Base-by-base conservation (phyloP, 2,113 vertebrate species). In the Poeciliopsis prolifica region DNA sequence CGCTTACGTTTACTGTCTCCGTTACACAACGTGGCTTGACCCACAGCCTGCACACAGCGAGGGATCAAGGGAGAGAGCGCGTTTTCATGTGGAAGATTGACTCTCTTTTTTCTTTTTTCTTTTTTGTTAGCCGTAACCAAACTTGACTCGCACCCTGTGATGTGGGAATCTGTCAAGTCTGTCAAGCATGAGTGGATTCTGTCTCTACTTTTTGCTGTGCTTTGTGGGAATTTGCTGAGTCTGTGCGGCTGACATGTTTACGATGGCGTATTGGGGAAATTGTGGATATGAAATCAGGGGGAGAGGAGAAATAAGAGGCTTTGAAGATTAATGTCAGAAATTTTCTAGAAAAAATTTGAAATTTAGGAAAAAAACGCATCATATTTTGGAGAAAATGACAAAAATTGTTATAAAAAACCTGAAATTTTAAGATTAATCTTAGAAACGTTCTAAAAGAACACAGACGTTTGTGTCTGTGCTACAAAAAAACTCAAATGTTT, bases 1-100 rank as follows among this genome's bases (percentile, higher is more conserved):
- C 70, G 13, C 61, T 72, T 58, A n/a, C 3, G 51, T 24, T 58
- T 72, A 40, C 29, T 73, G 64, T 65, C n/a, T 63, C 31, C 15
- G 30, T 63, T 17, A 19, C 31, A 12, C 15, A 48, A 48, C 17
- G 1, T 48, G 44, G 44, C 14, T 22, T 54, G 15, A 54, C 48
- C 19, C 48, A 54, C 51, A 58, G 51, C n/a, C 51, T 24, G 51
- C 22, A 58, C 51, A 58, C 8, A 48, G 44, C 19, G 17, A 22
- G 22, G 2, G 22, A 58, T 58, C 10, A 3, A 58, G 24, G 44
- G 17, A 5, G 44, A 48, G 5, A 48, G 17, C 5, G 22, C 1
- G 51, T 10, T 58, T 58, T 58, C 24, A n/a, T 58, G 51, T 58
- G 24, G 24, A n/a, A 10, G 35, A 37, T 37, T 37, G 35, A 11